Evolutionary conservation across 53 echinoderm and acorn worm species (phyloP).

Genomic region (Patiria pectinifera): DNA sequence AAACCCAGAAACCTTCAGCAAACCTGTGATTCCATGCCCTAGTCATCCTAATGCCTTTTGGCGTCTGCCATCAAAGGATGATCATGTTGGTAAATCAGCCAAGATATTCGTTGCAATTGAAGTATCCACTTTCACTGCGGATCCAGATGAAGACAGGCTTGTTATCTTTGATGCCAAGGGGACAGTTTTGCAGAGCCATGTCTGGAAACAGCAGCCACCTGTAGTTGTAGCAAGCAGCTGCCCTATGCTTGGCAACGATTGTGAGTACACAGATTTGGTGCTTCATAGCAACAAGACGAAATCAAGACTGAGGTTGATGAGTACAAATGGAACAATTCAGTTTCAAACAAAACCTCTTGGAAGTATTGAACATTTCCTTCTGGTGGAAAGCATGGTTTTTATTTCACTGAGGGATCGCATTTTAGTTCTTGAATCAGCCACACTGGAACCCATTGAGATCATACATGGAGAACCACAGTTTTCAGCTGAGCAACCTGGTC

Average conservation of each 20-base stretch:
- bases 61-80: background rate
- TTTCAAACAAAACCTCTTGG: constrained; percentile 39
- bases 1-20: background rate
- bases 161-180: constrained; percentile 22
- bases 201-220: background rate
- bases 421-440: constrained; percentile 10
- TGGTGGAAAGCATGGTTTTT: constrained; percentile 25
- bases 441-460: constrained; percentile 28
- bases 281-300: constrained; percentile 1
- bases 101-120: constrained; percentile 2
- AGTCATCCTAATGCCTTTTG: background rate
- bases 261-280: constrained; percentile 5
- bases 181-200: background rate
- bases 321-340: constrained; percentile 19
- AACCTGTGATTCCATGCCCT: constrained; percentile 28
- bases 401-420: constrained; percentile 36
- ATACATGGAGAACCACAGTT: background rate
- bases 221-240: background rate
- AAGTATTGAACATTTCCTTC: constrained; percentile 6
- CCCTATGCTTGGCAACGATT: background rate
- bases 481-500: background rate
- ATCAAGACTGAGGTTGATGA: constrained; percentile 16
- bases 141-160: background rate
- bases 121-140: background rate
- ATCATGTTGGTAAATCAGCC: background rate